Percentiles rank a stretch among this genome's conserved stretches.
Conservation (phyloP, 2,113 vertebrate species). For the Mellivora capensis region DNA sequence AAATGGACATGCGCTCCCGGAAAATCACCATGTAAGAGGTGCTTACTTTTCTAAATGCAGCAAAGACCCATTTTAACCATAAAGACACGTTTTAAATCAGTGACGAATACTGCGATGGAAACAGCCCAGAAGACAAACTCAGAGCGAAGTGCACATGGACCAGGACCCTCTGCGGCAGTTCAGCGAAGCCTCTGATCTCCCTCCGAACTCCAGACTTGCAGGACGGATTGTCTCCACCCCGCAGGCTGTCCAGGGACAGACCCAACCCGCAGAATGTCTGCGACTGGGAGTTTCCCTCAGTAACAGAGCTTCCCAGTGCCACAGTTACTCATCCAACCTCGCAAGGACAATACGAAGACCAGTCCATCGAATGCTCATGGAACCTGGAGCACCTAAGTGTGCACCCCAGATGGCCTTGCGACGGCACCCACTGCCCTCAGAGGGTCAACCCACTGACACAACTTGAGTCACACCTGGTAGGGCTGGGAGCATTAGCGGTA, state of each 20-base stretch:
- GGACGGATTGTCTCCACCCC: not conserved
- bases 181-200: not conserved
- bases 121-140: not conserved
- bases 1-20: not conserved
- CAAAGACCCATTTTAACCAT: not conserved
- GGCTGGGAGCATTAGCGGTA: not conserved
- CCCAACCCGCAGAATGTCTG: not conserved
- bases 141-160: not conserved
- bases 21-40: not conserved
- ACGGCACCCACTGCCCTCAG: too few species aligned
- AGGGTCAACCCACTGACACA: not conserved
- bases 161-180: not conserved
- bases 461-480: not conserved
- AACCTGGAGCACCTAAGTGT: not conserved
- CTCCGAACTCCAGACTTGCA: not conserved
- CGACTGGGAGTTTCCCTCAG: not conserved
- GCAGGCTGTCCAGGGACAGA: not conserved
- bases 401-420: rapidly evolving
- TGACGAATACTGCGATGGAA: not conserved
- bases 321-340: not conserved
- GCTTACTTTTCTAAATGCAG: not conserved
- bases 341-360: not conserved
- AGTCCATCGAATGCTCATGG: not conserved
- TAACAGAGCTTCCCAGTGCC: not conserved
- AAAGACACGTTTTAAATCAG: not conserved